Conservation (phyloP, 2,797 vertebrate genomes). For the Xenentodon cancila region DNA sequence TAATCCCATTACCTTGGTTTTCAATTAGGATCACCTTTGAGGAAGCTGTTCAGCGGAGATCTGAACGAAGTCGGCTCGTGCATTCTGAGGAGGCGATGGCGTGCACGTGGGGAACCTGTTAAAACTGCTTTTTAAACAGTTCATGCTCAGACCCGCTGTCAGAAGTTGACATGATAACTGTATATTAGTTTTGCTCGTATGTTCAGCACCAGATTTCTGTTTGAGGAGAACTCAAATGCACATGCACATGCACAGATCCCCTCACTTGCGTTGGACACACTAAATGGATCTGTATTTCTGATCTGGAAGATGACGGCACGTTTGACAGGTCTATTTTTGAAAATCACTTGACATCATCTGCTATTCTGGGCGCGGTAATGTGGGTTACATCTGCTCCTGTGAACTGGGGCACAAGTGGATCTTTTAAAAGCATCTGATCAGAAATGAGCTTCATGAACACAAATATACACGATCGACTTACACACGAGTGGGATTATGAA, state of each 20-base stretch:
- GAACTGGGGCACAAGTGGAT: slow-evolving; percentile 46
- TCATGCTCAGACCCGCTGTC: background rate
- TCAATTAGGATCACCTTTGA: slow-evolving; percentile 56
- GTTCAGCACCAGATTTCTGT: too few relatives aligned
- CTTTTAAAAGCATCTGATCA: slow-evolving; percentile 24
- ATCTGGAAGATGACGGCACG: too few relatives aligned
- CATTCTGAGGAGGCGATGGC: slow-evolving; percentile 47
- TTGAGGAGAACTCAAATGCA: background rate
- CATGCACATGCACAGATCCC: slow-evolving; percentile 3
- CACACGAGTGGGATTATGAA: background rate
- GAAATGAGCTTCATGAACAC: slow-evolving; percentile 12
- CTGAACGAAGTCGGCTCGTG: slow-evolving; percentile 29
- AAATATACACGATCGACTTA: background rate
- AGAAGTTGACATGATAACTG: background rate
- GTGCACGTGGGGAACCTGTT: slow-evolving; percentile 4
- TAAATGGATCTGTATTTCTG: background rate
- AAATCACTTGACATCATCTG: slow-evolving; percentile 53
- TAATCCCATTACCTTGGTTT: slow-evolving; percentile 57
- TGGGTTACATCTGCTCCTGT: slow-evolving; percentile 74
- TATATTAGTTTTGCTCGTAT: background rate
- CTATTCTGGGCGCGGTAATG: slow-evolving; percentile 71
- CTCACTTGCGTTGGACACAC: slow-evolving; percentile 27
- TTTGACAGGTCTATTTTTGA: slow-evolving; percentile 73
- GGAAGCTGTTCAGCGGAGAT: slow-evolving; percentile 50
- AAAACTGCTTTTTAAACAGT: slow-evolving; percentile 8